These are phyloP conservation scores for Lasius fuliginosus DNA, from an alignment of 2,888 invertebrate species.

Conservation along the genomic window DNA sequence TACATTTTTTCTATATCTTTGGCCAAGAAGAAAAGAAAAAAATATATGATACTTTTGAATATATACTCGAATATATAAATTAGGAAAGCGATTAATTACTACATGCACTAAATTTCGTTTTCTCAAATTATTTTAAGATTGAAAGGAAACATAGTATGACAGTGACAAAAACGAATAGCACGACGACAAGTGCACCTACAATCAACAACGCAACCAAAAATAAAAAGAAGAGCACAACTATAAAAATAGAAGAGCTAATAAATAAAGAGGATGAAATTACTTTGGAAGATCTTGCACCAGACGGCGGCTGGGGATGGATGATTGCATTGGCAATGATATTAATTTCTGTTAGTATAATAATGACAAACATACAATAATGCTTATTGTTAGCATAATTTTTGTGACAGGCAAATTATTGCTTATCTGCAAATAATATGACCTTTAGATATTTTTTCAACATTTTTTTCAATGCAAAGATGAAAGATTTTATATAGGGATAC, in stretches of 20 bases:
- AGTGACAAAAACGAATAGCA: constrained; percentile 61
- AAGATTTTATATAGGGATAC: not conserved
- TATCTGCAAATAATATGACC: not conserved
- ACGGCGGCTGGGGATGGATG: constrained; percentile 97
- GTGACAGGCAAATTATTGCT: not conserved
- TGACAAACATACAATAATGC: not conserved
- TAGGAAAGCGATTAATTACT: not conserved
- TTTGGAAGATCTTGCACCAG: constrained; percentile 90
- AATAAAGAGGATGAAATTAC: constrained; percentile 64
- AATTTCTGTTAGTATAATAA: constrained; percentile 85
- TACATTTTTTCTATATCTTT: not conserved
- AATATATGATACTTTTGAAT: not conserved
- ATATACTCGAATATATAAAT: not conserved
- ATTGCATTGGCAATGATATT: constrained; percentile 94
- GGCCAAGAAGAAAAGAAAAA: not conserved
- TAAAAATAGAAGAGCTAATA: constrained; percentile 20
- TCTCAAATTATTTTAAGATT: not conserved
- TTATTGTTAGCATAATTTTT: not conserved
- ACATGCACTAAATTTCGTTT: not conserved
- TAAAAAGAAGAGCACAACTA: constrained; percentile 49
- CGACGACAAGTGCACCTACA: constrained; percentile 27
- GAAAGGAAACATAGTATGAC: constrained; percentile 55
- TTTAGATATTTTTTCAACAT: not conserved
- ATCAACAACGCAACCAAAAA: constrained; percentile 18
- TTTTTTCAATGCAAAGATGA: not conserved